A percentile compares a stretch with the other conserved stretches of the same genome.
Evolutionary conservation across 2,113 vertebrate genomes (phyloP).

Genomic region (Trematocara macrostoma): DNA sequence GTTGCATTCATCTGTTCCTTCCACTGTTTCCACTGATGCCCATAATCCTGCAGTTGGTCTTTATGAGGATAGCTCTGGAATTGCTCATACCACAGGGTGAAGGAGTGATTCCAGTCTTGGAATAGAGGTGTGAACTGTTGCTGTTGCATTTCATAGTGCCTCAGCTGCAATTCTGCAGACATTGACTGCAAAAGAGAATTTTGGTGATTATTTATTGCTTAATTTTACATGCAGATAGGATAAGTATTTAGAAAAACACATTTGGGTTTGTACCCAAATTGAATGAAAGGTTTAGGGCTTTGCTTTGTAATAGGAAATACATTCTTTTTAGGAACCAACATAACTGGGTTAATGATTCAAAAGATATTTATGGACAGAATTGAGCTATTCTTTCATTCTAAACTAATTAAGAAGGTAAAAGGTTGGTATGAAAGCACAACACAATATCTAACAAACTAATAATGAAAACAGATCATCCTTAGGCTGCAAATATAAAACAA

Average conservation of each 20-base stretch:
- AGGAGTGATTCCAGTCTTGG: constrained; percentile 90
- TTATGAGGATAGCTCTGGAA: constrained; percentile 93
- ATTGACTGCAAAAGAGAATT: constrained; percentile 76
- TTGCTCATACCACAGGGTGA: constrained; percentile 89
- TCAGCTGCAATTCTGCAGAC: constrained; percentile 87
- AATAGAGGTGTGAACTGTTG: constrained; percentile 87
- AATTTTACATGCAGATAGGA: background rate
- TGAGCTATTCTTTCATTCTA: background rate
- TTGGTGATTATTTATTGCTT: background rate
- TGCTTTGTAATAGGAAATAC: background rate
- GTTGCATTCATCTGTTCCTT: constrained; percentile 95
- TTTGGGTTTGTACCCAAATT: background rate
- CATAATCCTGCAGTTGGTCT: constrained; percentile 93
- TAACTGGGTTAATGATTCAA: background rate
- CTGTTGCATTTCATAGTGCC: constrained; percentile 88
- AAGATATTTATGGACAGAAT: background rate
- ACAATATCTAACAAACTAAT: background rate
- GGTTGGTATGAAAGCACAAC: background rate
- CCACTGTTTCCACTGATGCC: constrained; percentile 96
- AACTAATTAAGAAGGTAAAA: background rate
- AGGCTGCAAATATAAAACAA: background rate
- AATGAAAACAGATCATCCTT: background rate
- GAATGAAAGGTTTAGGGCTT: background rate
- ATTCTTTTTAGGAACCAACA: background rate
- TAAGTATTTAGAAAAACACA: background rate